phyloP scores from a whole-genome alignment of 2,888 invertebrate species.

The Troides oblongomaculatus region DNA sequence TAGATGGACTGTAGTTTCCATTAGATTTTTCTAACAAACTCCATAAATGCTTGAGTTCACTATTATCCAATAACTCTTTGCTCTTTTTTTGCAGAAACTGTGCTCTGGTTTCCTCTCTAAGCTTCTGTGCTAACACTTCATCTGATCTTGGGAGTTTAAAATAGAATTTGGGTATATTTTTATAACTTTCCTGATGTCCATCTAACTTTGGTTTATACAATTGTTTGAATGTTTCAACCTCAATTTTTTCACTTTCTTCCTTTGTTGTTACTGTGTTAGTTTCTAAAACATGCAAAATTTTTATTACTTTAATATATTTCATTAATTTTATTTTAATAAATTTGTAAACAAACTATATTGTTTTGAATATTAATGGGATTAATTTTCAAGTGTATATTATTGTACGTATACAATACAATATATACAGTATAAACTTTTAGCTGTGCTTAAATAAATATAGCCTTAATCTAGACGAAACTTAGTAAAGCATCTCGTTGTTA shows the following conservation, averaged over 20 bases:
- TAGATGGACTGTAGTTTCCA: conserved; percentile 83
- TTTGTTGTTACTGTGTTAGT: conserved; percentile 63
- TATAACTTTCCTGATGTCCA: conserved; percentile 73
- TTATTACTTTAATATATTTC: too few relatives aligned
- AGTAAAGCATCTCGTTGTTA: too few relatives aligned
- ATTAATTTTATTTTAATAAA: too few relatives aligned
- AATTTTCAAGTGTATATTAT: too few relatives aligned
- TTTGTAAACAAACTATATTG: too few relatives aligned
- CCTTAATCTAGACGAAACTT: too few relatives aligned
- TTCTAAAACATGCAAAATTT: conserved; percentile 42
- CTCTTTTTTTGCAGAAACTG: conserved; percentile 92
- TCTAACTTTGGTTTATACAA: conserved; percentile 76
- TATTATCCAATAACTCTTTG: conserved; percentile 90
- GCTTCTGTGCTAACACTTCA: conserved; percentile 87
- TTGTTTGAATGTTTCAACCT: conserved; percentile 78
- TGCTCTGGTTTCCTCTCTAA: conserved; percentile 93
- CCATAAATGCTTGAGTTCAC: conserved; percentile 93
- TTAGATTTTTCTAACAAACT: conserved; percentile 89
- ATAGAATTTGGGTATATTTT: conserved; percentile 87
- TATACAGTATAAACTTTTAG: too few relatives aligned
- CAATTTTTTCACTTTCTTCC: conserved; percentile 69
- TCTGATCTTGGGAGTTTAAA: conserved; percentile 88
- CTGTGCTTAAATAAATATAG: too few relatives aligned
- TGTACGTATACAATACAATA: too few relatives aligned
- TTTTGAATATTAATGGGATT: too few relatives aligned